Evolutionary conservation across 2,113 vertebrate species (phyloP).

Genomic region (Python bivittatus): DNA sequence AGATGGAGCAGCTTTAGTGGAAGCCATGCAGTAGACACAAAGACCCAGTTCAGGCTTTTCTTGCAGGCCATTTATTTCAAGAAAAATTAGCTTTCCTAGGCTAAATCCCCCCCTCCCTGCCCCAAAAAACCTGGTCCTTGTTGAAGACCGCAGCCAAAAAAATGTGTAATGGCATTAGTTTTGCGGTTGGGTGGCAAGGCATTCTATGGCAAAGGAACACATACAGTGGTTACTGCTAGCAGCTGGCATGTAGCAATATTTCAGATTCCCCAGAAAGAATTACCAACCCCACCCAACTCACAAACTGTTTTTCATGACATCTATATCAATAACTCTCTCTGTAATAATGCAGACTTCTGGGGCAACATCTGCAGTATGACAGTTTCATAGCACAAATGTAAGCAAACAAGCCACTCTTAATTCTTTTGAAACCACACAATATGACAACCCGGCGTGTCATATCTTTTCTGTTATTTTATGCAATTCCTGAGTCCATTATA

Average conservation of each 20-base stretch:
- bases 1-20: not conserved
- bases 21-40: not conserved
- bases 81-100: not conserved
- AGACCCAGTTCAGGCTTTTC: not conserved
- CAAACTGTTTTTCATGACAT: not conserved
- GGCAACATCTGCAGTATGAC: not conserved
- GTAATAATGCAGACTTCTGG: not conserved
- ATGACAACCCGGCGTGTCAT: not conserved
- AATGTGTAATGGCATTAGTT: not conserved
- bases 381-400: not conserved
- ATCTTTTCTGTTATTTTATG: not conserved
- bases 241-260: not conserved
- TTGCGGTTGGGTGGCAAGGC: not conserved
- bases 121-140: not conserved
- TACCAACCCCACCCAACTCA: not conserved
- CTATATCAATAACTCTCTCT: not conserved
- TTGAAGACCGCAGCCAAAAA: not conserved
- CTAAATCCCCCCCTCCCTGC: too few species aligned
- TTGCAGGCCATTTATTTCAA: not conserved
- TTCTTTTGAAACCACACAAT: not conserved
- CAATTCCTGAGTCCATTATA: slow-evolving; percentile 14
- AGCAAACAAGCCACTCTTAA: not conserved
- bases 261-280: not conserved
- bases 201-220: not conserved
- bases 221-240: not conserved